phyloP scores from a whole-genome alignment of 2,888 invertebrate genomes.

The Dioctria rufipes region DNA sequence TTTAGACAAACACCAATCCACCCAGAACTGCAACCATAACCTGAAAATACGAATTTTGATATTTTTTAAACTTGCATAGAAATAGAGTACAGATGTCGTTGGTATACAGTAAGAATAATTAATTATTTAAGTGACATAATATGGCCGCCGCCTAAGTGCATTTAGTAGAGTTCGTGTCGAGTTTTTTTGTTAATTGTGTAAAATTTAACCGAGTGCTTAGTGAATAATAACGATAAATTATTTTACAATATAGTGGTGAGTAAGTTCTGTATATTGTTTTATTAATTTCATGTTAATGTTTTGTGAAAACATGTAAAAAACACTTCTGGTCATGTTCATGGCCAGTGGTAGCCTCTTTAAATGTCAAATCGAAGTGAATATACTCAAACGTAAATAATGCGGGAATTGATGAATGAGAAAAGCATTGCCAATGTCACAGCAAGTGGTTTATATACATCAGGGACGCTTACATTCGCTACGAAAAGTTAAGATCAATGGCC shows the following conservation, averaged over 20 bases:
- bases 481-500: neutral
- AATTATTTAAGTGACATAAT: slow-evolving; percentile 37
- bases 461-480: neutral
- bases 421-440: slow-evolving; percentile 35
- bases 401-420: slow-evolving; percentile 3
- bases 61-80: too few relatives aligned
- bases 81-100: too few relatives aligned
- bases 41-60: too few relatives aligned
- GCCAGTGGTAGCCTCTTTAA: slow-evolving; percentile 12
- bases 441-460: slow-evolving; percentile 22
- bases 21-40: too few relatives aligned
- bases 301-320: slow-evolving; percentile 13
- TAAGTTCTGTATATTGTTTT: neutral
- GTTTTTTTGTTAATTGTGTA: slow-evolving; percentile 22
- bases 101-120: neutral
- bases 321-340: neutral
- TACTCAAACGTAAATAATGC: slow-evolving; percentile 36
- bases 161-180: neutral
- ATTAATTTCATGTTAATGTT: slow-evolving; percentile 10
- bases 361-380: slow-evolving; percentile 29
- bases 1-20: too few relatives aligned
- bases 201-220: neutral
- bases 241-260: slow-evolving; percentile 7
- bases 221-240: slow-evolving; percentile 7
- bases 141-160: slow-evolving; percentile 34